Conservation (phyloP, 2,113 vertebrate genomes). For the Otocyon megalotis region DNA sequence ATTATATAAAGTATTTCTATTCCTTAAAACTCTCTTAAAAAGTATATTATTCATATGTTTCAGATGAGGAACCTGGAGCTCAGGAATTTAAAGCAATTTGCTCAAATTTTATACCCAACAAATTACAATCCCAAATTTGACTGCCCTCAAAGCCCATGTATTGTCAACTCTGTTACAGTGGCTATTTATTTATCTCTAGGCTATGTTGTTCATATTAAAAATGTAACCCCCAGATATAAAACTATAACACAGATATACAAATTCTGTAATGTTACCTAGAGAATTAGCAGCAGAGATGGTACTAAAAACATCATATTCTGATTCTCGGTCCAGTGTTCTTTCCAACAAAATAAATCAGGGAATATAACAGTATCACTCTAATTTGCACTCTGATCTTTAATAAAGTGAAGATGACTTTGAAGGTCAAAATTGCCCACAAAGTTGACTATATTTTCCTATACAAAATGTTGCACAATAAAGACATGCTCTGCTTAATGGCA, state of each 20-base stretch:
- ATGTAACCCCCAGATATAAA: not conserved
- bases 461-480: not conserved
- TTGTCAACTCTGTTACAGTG: accelerated
- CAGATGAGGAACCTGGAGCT: not conserved
- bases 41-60: not conserved
- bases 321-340: not conserved
- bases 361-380: not conserved
- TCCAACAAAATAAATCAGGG: not conserved
- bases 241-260: not conserved
- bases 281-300: not conserved
- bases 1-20: not conserved
- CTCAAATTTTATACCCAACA: not conserved
- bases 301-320: not conserved
- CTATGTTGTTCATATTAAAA: not conserved
- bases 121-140: not conserved
- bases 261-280: not conserved
- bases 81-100: not conserved
- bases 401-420: slow-evolving; percentile 1
- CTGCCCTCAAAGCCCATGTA: not conserved
- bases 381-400: not conserved
- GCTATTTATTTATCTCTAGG: not conserved
- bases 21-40: not conserved
- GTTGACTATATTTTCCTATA: not conserved
- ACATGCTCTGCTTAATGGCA: not conserved
- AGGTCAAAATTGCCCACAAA: not conserved